Evolutionary conservation across 2,797 vertebrate species (phyloP).

Genomic region (Xenops minutus): DNA sequence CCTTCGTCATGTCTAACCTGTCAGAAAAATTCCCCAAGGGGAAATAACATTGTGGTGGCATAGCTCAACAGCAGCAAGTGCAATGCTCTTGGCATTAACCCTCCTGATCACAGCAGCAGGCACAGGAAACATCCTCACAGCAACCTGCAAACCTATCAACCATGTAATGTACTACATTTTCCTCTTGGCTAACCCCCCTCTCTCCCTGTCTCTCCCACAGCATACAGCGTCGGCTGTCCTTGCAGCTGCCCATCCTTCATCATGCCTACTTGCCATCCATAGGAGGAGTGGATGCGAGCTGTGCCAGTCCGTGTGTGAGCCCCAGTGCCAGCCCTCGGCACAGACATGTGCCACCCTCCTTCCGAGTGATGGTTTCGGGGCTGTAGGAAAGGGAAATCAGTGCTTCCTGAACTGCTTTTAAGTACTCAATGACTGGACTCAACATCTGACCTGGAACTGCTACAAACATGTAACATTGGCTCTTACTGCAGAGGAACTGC

Average conservation of each 20-base stretch:
- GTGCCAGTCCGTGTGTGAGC: slow-evolving; percentile 93
- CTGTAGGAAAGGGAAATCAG: slow-evolving; percentile 84
- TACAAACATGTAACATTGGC: slow-evolving; percentile 68
- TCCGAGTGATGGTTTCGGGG: slow-evolving; percentile 99
- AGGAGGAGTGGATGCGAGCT: slow-evolving; percentile 98
- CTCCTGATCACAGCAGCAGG: background rate
- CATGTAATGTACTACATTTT: accelerated
- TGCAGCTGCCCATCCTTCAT: slow-evolving; percentile 98
- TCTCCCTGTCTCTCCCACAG: slow-evolving; percentile 70
- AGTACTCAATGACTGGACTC: slow-evolving; percentile 75
- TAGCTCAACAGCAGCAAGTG: background rate
- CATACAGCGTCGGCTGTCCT: slow-evolving; percentile 97
- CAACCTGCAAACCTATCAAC: background rate
- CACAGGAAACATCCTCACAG: background rate
- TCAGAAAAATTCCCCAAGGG: background rate
- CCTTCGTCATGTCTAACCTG: background rate
- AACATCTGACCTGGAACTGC: slow-evolving; percentile 78
- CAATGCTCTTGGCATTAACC: background rate
- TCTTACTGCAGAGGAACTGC: slow-evolving; percentile 70
- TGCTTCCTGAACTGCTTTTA: slow-evolving; percentile 78
- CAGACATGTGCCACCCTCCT: slow-evolving; percentile 98
- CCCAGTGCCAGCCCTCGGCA: slow-evolving; percentile 95
- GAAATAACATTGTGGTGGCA: accelerated
- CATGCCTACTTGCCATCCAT: slow-evolving; percentile 99
- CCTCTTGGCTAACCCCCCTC: background rate